Base-by-base conservation (phyloP, 1,140 invertebrate species). In the Drosophila carrolli region DNA sequence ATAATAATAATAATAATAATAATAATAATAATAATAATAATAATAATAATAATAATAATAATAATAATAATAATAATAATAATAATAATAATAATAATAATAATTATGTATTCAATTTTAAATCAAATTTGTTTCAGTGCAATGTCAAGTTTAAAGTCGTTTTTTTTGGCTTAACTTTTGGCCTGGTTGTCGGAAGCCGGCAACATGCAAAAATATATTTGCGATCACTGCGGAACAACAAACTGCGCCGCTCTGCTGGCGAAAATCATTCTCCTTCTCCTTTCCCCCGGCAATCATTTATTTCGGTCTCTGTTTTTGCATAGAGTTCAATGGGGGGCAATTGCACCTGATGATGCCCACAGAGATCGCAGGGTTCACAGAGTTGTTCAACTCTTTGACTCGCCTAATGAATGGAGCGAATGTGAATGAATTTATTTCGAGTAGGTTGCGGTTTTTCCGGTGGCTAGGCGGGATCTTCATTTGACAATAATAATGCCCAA, bases 351-450 rank as follows among this genome's bases (percentile, higher is more conserved):
- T 66, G 38, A 37, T 54, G 27, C 23, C 32, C 40, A 16, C 38
- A 11, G 11, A 44, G 60, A 43, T 47, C 48, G 44, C 44, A 51
- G 67, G 55, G 60, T 79, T 83, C 65, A 41, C 29, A 41, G 29
- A 71, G 60, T 46, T 19, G 58, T 63, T 63, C 62, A 74, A 78
- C 59, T 54, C 35, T 40, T 38, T 74, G 70, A 55, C 32, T 74
- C 32, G 54, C 16, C 51, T 60, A 73, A 78, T 82, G 70, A 88
- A 75, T 75, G 65, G 58, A 54, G 29, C 70, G 68, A 71, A 72
- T 53, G 35, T 57, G 44, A 74, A 70, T 65, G 63, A 41, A 43
- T 62, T 51, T 56, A 37, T 38, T 70, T 38, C 13, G 38, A 70
- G 63, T 47, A 48, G 56, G 43, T 54, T 9, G 50, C n/a, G 38